Percentiles rank a stretch among this genome's conserved stretches.
Evolutionary conservation across 1,140 invertebrate species (phyloP).

Genomic region (Batillaria attramentaria): DNA sequence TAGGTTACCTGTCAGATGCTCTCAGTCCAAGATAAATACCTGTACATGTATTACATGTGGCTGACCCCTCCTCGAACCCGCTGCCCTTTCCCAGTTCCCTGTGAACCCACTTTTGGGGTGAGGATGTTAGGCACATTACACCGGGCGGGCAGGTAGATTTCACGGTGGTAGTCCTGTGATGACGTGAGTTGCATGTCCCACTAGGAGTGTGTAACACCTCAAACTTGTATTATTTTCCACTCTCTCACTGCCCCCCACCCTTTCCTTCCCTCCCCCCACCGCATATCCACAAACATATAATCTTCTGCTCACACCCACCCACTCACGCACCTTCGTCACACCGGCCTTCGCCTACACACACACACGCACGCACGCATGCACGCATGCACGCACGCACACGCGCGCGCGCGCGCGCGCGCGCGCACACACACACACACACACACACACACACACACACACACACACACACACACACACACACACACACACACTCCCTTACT

Average conservation of each 20-base stretch:
- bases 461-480: constrained; percentile 11
- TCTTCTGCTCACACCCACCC: not conserved
- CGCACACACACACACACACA: constrained; percentile 14
- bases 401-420: not conserved
- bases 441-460: constrained; percentile 16
- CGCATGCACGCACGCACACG: constrained; percentile 3
- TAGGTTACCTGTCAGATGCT: too few species aligned
- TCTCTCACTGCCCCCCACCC: not conserved
- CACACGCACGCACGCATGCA: not conserved
- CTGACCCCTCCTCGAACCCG: too few species aligned
- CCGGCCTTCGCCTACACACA: not conserved
- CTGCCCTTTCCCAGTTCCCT: too few species aligned
- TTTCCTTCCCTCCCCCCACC: not conserved
- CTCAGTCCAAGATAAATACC: too few species aligned
- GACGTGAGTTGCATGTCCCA: too few species aligned
- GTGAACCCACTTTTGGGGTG: too few species aligned
- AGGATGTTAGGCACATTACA: too few species aligned
- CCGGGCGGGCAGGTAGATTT: too few species aligned
- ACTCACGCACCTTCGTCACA: not conserved
- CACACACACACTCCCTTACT: not conserved
- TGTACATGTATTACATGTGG: too few species aligned
- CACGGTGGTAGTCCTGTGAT: too few species aligned
- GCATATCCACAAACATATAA: not conserved
- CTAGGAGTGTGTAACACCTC: too few species aligned
- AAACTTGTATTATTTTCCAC: too few species aligned